Percentiles rank a stretch among this genome's conserved stretches.
phyloP scores from a whole-genome alignment of 2,888 invertebrate species.

The Anarsia innoxiella region DNA sequence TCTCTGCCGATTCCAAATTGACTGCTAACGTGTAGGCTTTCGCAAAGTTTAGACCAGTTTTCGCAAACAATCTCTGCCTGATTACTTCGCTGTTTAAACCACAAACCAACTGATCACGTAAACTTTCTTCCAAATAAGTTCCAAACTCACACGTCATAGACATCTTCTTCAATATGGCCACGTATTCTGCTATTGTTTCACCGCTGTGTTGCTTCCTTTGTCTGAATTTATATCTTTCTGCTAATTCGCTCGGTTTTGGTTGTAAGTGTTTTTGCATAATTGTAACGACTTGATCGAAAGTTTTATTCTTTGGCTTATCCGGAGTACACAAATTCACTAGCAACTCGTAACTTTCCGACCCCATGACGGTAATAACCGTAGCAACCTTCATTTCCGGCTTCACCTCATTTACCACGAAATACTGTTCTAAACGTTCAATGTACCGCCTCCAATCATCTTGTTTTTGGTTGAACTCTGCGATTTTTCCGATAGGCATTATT shows the following conservation, averaged over 20 bases:
- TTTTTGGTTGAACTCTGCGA: too few relatives aligned
- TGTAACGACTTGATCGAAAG: background rate
- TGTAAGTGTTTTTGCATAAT: slow-evolving; percentile 11
- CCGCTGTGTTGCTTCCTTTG: slow-evolving; percentile 6
- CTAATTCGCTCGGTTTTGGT: slow-evolving; percentile 10
- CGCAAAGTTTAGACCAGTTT: slow-evolving; percentile 9
- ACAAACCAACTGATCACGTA: slow-evolving; percentile 14
- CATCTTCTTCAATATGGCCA: slow-evolving; percentile 13
- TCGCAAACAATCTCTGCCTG: slow-evolving; percentile 14
- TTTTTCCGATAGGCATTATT: too few relatives aligned
- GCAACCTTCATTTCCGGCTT: slow-evolving; percentile 8
- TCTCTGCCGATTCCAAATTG: slow-evolving; percentile 16
- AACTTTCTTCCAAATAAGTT: slow-evolving; percentile 12
- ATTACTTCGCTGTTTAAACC: slow-evolving; percentile 12
- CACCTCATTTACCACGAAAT: slow-evolving; percentile 11
- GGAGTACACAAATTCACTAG: slow-evolving; percentile 14
- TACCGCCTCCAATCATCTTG: slow-evolving; percentile 12
- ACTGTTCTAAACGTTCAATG: slow-evolving; percentile 10
- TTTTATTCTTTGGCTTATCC: slow-evolving; percentile 6
- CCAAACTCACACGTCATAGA: slow-evolving; percentile 17
- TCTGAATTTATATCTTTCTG: too few relatives aligned
- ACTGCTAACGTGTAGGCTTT: slow-evolving; percentile 14
- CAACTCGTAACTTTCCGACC: slow-evolving; percentile 11
- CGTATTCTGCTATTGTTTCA: slow-evolving; percentile 14
- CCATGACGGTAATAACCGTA: slow-evolving; percentile 12